Conservation (phyloP, 2,113 vertebrate species). For the Rattus norvegicus region GRCr8 NC_086028.1:22755501-22756000, state of each 20-base stretch:
- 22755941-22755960: background rate
- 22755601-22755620: background rate
- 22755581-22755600: background rate
- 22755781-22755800: background rate
- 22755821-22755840: background rate
- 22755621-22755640: no score
- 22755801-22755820: background rate
- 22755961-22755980: background rate
- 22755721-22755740: background rate
- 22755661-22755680: background rate
- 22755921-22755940: background rate
- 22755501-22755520: background rate
- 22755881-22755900: background rate
- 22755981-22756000: background rate
- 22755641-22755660: no score
- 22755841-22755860: background rate
- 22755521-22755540: background rate
- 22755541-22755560: background rate
- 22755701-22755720: no score
- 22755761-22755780: background rate
- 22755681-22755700: background rate
- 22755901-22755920: background rate
- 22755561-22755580: background rate
- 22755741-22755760: background rate
- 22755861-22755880: background rate